Conservation (phyloP, 2,113 vertebrate genomes). For the Ornithorhynchus anatinus region DNA sequence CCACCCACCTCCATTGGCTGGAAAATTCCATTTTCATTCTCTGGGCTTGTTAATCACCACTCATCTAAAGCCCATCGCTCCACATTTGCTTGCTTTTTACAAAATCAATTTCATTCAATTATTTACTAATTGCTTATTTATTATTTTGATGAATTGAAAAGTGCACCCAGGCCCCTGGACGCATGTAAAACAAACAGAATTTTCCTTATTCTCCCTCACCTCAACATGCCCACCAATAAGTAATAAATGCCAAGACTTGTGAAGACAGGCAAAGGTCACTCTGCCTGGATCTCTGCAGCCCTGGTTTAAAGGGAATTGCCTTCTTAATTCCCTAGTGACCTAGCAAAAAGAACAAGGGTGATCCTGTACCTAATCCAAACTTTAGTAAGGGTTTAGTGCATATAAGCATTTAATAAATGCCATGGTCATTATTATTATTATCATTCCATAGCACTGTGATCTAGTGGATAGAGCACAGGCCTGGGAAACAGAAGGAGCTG, state of each 20-base stretch:
- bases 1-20: too few species aligned
- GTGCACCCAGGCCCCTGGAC: neutral
- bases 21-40: too few species aligned
- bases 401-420: too few species aligned
- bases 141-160: constrained; percentile 33
- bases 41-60: neutral
- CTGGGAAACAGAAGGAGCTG: too few species aligned
- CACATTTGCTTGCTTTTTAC: neutral
- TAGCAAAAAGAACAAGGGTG: too few species aligned
- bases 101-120: constrained; percentile 13
- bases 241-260: neutral
- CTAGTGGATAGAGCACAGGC: too few species aligned
- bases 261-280: neutral
- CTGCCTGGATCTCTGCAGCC: neutral
- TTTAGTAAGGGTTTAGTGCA: too few species aligned
- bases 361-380: too few species aligned
- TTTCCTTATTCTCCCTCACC: neutral
- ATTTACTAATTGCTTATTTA: constrained; percentile 32
- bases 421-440: too few species aligned
- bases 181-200: constrained; percentile 15
- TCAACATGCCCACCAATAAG: neutral
- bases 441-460: too few species aligned
- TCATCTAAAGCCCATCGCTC: neutral
- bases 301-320: neutral
- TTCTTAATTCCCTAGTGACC: neutral